These are phyloP conservation scores for Protophormia terraenovae DNA, from an alignment of 2,888 invertebrate genomes.

Conservation along the genomic window DNA sequence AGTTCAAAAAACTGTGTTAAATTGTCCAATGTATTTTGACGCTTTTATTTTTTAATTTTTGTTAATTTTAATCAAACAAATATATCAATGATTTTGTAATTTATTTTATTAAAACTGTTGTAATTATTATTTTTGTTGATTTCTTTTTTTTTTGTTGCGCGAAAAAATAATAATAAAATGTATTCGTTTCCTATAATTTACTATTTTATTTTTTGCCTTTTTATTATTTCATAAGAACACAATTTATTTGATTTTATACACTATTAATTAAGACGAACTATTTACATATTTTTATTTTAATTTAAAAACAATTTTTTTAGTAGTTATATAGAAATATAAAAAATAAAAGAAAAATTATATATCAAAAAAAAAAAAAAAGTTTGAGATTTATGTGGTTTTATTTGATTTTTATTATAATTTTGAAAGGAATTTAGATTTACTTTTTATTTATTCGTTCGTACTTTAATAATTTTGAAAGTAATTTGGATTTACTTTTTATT, in stretches of 20 bases:
- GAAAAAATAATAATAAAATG: background rate
- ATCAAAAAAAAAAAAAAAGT: slow-evolving; percentile 5
- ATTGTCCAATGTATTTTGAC: slow-evolving; percentile 42
- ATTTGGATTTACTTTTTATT: no score
- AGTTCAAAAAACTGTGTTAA: slow-evolving; percentile 40
- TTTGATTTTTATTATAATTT: background rate
- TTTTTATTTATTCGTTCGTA: no score
- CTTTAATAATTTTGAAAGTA: no score
- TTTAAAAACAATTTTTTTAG: slow-evolving; percentile 27
- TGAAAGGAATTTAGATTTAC: no score
- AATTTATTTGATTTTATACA: slow-evolving; percentile 49
- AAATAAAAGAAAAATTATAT: slow-evolving; percentile 45
- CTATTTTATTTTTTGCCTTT: background rate
- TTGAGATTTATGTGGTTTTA: slow-evolving; percentile 14
- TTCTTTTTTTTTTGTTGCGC: no score
- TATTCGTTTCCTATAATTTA: background rate
- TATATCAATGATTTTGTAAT: background rate
- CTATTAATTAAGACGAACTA: slow-evolving; percentile 53
- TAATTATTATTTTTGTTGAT: background rate
- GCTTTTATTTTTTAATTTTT: slow-evolving; percentile 40
- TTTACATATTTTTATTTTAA: slow-evolving; percentile 55
- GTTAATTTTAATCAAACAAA: background rate
- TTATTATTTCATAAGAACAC: slow-evolving; percentile 24
- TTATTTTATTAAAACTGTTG: background rate
- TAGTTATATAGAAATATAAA: slow-evolving; percentile 31